A percentile compares a stretch with the other conserved stretches of the same genome.
These are phyloP conservation scores for Pseudococcus longispinus DNA, from an alignment of 2,888 invertebrate species.

Conservation along the genomic window DNA sequence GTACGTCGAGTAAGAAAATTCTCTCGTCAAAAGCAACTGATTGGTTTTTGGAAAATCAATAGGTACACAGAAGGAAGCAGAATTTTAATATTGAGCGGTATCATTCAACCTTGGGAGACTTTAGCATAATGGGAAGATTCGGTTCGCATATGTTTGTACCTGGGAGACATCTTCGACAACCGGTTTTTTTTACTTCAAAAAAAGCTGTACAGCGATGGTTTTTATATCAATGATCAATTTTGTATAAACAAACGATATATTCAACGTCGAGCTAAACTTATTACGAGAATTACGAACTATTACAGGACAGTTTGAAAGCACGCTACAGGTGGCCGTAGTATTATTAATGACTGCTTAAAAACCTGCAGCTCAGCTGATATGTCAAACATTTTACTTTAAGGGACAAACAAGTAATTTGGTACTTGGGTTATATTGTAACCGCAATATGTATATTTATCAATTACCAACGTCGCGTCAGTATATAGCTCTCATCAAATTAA, in stretches of 20 bases:
- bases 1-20: background rate
- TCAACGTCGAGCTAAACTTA: background rate
- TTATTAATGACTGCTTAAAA: constrained; percentile 9
- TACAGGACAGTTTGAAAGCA: constrained; percentile 16
- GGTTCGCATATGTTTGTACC: background rate
- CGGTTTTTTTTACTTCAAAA: background rate
- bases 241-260: constrained; percentile 22
- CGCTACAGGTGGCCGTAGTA: background rate
- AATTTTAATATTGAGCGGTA: background rate
- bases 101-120: constrained; percentile 15
- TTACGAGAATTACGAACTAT: background rate
- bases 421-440: background rate
- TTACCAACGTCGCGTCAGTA: background rate
- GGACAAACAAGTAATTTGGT: background rate
- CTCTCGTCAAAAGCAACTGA: background rate
- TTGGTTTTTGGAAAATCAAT: background rate
- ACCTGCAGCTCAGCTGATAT: background rate
- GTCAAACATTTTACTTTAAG: background rate
- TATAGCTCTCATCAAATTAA: background rate
- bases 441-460: background rate
- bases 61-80: background rate
- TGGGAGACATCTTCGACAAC: background rate
- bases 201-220: background rate
- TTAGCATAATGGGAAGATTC: background rate
- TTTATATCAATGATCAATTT: constrained; percentile 6